Percentiles rank a stretch among this genome's conserved stretches.
phyloP scores from a whole-genome alignment of 2,113 vertebrate genomes.

The Chiloscyllium plagiosum region DNA sequence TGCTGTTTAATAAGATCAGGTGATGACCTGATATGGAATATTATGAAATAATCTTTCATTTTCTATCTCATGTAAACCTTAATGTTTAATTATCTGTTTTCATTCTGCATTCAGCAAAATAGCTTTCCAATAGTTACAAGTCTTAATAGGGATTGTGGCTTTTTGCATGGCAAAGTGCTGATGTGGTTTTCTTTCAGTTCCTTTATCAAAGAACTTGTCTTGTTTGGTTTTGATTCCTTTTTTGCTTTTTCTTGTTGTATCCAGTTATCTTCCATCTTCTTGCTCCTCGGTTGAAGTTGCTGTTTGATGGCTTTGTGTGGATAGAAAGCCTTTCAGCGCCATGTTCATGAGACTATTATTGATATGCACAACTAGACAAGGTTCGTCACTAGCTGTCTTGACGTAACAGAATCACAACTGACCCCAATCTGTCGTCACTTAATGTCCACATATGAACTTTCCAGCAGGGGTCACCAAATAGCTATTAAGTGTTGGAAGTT shows the following conservation, averaged over 20 bases:
- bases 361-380: neutral
- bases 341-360: neutral
- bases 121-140: neutral
- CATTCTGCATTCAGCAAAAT: neutral
- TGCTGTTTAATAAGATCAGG: neutral
- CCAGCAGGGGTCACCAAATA: conserved; percentile 35
- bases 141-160: no score
- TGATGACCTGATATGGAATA: neutral
- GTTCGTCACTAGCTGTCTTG: neutral
- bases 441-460: neutral
- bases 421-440: neutral
- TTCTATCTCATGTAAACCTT: no score
- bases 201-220: neutral
- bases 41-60: neutral
- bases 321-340: neutral
- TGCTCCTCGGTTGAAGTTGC: neutral
- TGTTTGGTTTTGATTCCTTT: no score
- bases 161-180: neutral
- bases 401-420: neutral
- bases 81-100: neutral
- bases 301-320: neutral
- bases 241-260: neutral
- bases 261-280: neutral
- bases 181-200: neutral
- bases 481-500: conserved; percentile 3